Evolutionary conservation across 2,888 invertebrate species (phyloP), one percentile per base, ranked within the genome.

Genomic region (Chironomus tentans): DNA sequence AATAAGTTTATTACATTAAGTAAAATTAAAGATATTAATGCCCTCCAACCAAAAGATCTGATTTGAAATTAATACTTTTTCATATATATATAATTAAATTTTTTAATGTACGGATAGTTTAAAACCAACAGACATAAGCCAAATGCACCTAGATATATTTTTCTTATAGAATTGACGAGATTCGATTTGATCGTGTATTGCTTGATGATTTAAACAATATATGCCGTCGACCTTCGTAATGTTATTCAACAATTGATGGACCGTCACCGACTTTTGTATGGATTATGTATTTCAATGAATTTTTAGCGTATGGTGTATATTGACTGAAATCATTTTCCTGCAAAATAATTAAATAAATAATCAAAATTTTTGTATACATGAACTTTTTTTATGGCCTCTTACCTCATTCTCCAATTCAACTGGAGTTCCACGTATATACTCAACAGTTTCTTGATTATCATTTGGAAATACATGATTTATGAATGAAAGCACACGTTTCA

Each of bases 251-350:
- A 77, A 80, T 79, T 79, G 85, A 85, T 7, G 95, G 95, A 0
- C 95, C 95, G 76, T 89, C 87, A 2, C 96, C 96, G 77, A 95
- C 87, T 85, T 89, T 88, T 0, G 95, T 95, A 80, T 91, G 88
- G 79, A 96, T 94, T 4, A 94, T 87, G 84, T 94, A 95, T 81
- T 93, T 92, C 12, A 96, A 83, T 70, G 87, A 81, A 80, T 91
- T 91, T 21, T 80, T 80, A 69, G 78, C 76, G 13, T 80, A 77
- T 21, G 77, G 77, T 22, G 78, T 77, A 21, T 80, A 22, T 62
- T 78, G 22, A 18, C 68, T 18, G 13, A 68, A 74, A 24, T 73
- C 77, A n/a, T 77, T 56, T 3, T 80, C 79, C 81, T 82, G 21
- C 48, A 79, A 80, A 69, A 76, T 68, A 48, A 68, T 56, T 56